Evolutionary conservation across 2,113 vertebrate species (phyloP).

Genomic region (Heliornis fulica): DNA sequence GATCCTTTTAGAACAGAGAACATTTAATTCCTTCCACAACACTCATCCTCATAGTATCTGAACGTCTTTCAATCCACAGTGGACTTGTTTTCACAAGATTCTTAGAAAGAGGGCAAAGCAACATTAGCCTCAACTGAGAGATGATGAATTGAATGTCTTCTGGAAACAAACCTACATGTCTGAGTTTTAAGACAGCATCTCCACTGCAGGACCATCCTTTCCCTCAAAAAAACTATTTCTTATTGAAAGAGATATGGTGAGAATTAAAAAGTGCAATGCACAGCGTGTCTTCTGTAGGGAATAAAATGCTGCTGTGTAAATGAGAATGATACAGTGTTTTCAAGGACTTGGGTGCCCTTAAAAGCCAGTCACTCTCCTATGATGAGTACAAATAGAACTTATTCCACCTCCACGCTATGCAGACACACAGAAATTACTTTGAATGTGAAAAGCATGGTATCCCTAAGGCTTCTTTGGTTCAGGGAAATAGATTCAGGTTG

Average conservation of each 20-base stretch:
- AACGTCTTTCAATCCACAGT: background rate
- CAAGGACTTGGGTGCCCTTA: background rate
- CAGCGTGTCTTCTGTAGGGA: background rate
- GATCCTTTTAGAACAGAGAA: background rate
- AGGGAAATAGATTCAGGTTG: background rate
- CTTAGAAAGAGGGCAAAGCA: background rate
- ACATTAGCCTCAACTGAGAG: background rate
- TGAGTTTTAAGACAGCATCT: background rate
- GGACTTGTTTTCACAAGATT: background rate
- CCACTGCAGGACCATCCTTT: background rate
- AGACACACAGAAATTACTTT: background rate
- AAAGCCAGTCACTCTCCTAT: background rate
- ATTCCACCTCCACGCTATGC: background rate
- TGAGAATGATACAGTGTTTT: background rate
- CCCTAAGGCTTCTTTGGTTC: background rate
- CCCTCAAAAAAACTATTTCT: background rate
- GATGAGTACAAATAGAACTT: background rate
- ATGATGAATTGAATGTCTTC: background rate
- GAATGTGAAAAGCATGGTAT: background rate
- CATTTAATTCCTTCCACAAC: background rate
- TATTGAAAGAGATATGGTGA: background rate
- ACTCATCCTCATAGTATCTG: background rate
- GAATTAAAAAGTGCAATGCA: background rate
- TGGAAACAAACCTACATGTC: background rate
- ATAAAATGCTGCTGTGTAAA: background rate